Base-by-base conservation (phyloP, 2,797 vertebrate genomes). In the Etheostoma perlongum region DNA sequence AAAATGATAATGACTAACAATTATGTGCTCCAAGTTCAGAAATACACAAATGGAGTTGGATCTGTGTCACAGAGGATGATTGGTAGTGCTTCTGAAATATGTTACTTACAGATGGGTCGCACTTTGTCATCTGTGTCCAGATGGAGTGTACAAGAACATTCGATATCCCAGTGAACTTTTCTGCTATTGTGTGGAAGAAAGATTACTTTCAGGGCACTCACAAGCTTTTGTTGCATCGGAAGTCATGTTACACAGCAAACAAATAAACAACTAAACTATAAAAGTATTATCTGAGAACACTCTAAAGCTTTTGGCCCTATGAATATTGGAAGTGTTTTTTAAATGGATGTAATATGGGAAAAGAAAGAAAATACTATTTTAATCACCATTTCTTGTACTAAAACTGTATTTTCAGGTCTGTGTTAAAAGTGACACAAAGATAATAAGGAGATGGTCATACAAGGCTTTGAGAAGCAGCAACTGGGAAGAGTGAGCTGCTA, bases 111-210 rank as follows among this genome's bases (percentile, higher is more conserved):
- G 89, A 92, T 93, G 89, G 91, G 11, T 58, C 10, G 58, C 66
- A 85, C 81, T 88, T 88, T 88, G 87, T 93, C 88, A 90, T 89
- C 83, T 84, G 80, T 82, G 82, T 88, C 89, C 91, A 91, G 87
- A 88, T 89, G 85, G 81, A 90, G 81, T 52, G 30, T 3, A 67
- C 68, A 72, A 81, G 69, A 81, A 82, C 74, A 79, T 55, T 76
- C 16, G 5, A 74, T 58, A 25, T 75, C 79, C 71, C 13, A 36
- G 54, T 67, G 73, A 90, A 86, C 67, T 59, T 69, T 55, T 66
- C 72, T 84, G 81, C 73, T 66, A 44, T 78, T 72, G 78, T 90
- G 78, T 86, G 84, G 70, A 77, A 84, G 76, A 42, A 80, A 53
- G 78, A 72, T 83, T 60, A 66, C 74, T 79, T 58, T 74, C 67